These are phyloP conservation scores for Ispidina picta DNA, from an alignment of 2,797 vertebrate genomes.

Conservation along the genomic window DNA sequence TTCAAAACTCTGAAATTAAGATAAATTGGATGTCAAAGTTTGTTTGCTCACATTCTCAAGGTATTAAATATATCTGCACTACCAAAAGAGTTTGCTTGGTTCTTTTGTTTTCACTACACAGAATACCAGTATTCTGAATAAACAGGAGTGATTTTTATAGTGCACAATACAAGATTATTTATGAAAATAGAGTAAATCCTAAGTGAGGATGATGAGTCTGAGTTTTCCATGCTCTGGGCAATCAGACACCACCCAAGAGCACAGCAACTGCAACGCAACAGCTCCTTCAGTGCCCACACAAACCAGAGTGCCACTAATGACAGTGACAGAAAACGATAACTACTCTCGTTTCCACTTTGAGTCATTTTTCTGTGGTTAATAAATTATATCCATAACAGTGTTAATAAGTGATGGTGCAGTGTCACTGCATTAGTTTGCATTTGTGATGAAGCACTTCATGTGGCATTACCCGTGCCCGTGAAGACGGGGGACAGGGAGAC, in stretches of 20 bases:
- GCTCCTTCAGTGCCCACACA: neutral
- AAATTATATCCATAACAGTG: conserved; percentile 59
- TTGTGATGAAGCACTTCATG: conserved; percentile 39
- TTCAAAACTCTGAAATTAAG: neutral
- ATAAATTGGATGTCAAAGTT: neutral
- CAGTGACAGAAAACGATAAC: conserved; percentile 21
- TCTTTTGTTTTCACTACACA: neutral
- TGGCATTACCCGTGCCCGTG: neutral
- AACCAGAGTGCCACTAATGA: conserved; percentile 22
- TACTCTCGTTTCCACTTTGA: conserved; percentile 31
- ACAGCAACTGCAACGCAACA: neutral
- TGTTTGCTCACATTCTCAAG: neutral
- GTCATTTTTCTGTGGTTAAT: conserved; percentile 60
- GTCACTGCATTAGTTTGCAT: conserved; percentile 48
- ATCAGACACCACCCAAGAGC: neutral
- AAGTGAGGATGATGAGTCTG: neutral
- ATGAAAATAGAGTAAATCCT: neutral
- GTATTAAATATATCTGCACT: neutral
- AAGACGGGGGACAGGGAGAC: neutral
- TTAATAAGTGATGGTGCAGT: conserved; percentile 48
- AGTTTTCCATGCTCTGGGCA: neutral
- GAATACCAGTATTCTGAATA: neutral
- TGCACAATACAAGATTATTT: neutral
- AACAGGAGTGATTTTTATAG: neutral
- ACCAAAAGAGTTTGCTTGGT: neutral